Conservation (phyloP, 2,797 vertebrate species). For the Argya squamiceps region DNA sequence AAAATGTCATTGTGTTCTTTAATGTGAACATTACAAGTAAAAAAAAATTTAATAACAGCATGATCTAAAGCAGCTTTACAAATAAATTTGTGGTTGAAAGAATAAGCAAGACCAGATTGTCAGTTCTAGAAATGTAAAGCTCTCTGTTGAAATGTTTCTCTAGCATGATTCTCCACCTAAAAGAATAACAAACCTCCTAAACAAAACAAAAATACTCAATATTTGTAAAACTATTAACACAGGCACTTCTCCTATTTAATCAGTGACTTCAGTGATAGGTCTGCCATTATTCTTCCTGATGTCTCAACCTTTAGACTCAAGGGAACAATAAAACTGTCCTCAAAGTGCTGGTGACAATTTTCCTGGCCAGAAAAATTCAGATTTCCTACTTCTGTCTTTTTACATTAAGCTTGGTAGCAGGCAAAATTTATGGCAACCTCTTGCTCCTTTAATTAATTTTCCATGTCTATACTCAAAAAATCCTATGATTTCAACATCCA, state of each 20-base stretch:
- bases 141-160: not conserved
- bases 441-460: not conserved
- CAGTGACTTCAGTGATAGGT: not conserved
- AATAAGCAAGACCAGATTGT: not conserved
- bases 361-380: not conserved
- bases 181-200: not conserved
- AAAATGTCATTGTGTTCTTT: not conserved
- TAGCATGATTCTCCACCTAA: not conserved
- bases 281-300: not conserved
- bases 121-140: not conserved
- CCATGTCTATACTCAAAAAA: not conserved
- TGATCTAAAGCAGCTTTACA: not conserved
- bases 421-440: not conserved
- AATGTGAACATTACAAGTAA: not conserved
- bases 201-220: not conserved
- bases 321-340: not conserved
- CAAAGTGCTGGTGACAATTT: not conserved
- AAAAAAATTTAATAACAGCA: not conserved
- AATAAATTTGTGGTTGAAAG: not conserved
- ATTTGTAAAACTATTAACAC: not conserved
- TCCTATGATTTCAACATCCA: not conserved
- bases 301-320: not conserved
- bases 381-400: not conserved
- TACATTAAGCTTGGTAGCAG: not conserved
- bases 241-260: not conserved